These are phyloP conservation scores for Lypha dubia DNA, from an alignment of 2,888 invertebrate genomes.

Conservation along the genomic window DNA sequence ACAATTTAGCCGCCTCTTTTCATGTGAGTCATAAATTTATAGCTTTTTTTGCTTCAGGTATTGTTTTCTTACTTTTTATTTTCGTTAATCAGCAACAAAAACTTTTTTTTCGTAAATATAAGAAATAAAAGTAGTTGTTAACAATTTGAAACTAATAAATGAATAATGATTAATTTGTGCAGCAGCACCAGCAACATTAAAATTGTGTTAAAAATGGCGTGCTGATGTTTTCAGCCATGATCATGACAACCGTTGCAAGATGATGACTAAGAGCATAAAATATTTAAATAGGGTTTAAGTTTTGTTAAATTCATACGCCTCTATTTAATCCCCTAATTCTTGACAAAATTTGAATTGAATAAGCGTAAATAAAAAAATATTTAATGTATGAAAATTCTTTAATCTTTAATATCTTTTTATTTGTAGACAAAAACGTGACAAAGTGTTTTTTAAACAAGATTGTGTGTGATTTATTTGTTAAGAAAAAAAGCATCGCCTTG, in stretches of 20 bases:
- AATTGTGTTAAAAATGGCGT: constrained; percentile 64
- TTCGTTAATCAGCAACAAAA: constrained; percentile 41
- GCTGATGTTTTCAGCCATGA: constrained; percentile 10
- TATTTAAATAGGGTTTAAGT: constrained; percentile 59
- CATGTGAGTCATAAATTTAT: constrained; percentile 61
- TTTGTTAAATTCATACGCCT: constrained; percentile 68
- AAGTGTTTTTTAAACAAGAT: constrained; percentile 51
- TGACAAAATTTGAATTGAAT: constrained; percentile 31
- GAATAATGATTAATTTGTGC: constrained; percentile 68
- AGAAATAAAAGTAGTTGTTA: constrained; percentile 52
- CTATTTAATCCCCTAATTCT: constrained; percentile 65
- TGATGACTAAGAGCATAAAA: constrained; percentile 62
- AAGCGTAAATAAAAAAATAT: background rate
- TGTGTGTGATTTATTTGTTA: background rate
- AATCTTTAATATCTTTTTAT: background rate
- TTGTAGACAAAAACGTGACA: constrained; percentile 64
- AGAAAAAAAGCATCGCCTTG: constrained; percentile 30
- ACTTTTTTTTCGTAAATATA: constrained; percentile 29
- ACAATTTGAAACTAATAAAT: constrained; percentile 62
- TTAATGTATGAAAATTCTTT: constrained; percentile 29
- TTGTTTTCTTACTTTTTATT: background rate
- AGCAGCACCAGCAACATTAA: constrained; percentile 39
- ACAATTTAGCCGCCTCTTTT: constrained; percentile 51
- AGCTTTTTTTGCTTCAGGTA: constrained; percentile 34
- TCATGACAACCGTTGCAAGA: constrained; percentile 55